Base-by-base conservation (phyloP, 2,888 invertebrate species). In the Zootermopsis nevadensis region DNA sequence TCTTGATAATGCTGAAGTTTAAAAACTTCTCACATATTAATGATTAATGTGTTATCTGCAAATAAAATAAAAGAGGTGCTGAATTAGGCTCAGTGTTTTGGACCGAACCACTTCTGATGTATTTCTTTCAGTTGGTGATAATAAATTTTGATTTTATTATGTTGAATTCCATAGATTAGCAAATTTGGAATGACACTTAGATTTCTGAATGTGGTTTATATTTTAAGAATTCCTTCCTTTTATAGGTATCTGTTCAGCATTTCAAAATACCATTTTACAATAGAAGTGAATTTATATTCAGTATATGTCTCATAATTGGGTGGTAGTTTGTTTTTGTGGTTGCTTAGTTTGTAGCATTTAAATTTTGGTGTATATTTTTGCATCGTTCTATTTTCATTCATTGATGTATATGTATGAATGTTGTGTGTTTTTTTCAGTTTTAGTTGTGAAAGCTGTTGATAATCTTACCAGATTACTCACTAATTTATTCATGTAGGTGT, bases 371-470 rank as follows among this genome's bases (percentile, higher is more conserved):
- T 72, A 35, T 72, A 42, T 74, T 38, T 74, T 42, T 74, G 74
- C 74, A 74, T 74, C 38, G 12, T 42, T 24, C 74, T 74, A 6
- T 33, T 30, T 69, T 33, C 22, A 69, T n/a, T 30, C 33, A 42
- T 74, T 74, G n/a, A 42, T 42, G 38, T 38, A 33, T 38, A 38
- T 74, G 74, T 74, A 74, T 4, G 74, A 33, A 38, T 74, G 74
- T 74, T 48, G 42, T 74, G 74, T 74, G 35, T 74, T 74, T 74
- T 74, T 3, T 74, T 74, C 38, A 74, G n/a, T 67, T 66, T 76
- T 60, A 42, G 60, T 67, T 67, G 38, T 80, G 15, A 27, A 19
- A 35, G 3, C 67, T 80, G 80, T 69, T 67, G 31, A 67, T 66
- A 60, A 42, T 80, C 27, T 69, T 48, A 69, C 31, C 35, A 74